Evolutionary conservation across 64 coral and sea anemone genomes (phyloP).

Genomic region (Acropora yongei): DNA sequence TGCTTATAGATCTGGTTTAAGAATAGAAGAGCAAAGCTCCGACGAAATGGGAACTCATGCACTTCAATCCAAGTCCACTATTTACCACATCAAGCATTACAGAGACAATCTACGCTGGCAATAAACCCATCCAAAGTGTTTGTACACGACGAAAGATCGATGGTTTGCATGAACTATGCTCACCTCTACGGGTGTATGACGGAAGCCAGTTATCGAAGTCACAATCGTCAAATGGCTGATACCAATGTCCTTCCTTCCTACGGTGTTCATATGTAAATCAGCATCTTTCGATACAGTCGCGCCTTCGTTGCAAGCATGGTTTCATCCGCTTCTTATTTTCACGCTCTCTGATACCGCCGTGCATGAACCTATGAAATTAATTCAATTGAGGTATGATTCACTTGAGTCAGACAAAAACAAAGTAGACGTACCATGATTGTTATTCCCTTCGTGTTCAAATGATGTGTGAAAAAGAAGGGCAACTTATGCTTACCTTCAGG

Average conservation of each 20-base stretch:
- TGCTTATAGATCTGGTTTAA: constrained; percentile 78
- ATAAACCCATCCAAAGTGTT: neutral
- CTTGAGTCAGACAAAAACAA: too few species aligned
- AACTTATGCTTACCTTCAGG: too few species aligned
- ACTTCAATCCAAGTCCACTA: neutral
- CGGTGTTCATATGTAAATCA: neutral
- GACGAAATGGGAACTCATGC: constrained; percentile 37
- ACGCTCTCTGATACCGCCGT: neutral
- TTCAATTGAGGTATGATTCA: too few species aligned
- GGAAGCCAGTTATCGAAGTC: neutral
- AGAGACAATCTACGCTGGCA: constrained; percentile 3
- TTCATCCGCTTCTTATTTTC: neutral
- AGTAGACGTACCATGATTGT: neutral
- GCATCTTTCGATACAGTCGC: neutral
- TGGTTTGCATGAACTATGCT: neutral
- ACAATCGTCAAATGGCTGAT: neutral
- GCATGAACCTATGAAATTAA: neutral
- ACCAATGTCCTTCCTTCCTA: neutral
- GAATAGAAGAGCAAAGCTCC: constrained; percentile 77
- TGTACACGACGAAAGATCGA: neutral
- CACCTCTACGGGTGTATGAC: neutral
- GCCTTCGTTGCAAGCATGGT: neutral
- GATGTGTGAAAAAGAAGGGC: too few species aligned
- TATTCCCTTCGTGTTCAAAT: neutral
- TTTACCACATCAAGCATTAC: neutral